These are phyloP conservation scores for Neotoma lepida DNA, from an alignment of 2,113 vertebrate genomes.

Conservation along the genomic window DNA sequence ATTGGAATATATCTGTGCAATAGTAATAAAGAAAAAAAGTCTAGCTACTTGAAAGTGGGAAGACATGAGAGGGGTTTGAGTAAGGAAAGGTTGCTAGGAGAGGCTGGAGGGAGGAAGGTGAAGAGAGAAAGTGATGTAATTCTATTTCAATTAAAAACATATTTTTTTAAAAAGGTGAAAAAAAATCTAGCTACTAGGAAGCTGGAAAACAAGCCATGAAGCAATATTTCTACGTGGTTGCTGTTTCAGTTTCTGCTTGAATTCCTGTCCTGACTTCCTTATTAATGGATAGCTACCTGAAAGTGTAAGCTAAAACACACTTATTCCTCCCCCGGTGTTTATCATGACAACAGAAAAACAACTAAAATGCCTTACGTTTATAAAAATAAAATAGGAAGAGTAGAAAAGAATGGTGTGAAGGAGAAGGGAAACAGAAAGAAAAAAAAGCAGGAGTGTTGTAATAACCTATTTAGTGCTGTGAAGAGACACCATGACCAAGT, in stretches of 20 bases:
- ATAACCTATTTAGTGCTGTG: too few relatives aligned
- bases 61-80: not conserved
- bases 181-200: not conserved
- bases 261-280: not conserved
- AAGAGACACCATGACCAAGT: too few relatives aligned
- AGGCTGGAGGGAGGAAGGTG: not conserved
- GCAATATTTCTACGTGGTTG: not conserved
- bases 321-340: not conserved
- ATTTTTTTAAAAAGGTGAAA: not conserved
- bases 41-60: not conserved
- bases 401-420: not conserved
- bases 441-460: not conserved
- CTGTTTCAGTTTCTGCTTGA: not conserved
- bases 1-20: not conserved
- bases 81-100: not conserved
- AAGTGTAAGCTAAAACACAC: not conserved
- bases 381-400: not conserved
- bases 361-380: not conserved
- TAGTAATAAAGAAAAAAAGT: not conserved
- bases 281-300: not conserved
- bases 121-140: not conserved
- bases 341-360: not conserved
- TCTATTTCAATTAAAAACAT: not conserved
- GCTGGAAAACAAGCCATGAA: not conserved
- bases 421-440: not conserved